Conservation (phyloP, 2,888 invertebrate species). For the Acleris laterana region DNA sequence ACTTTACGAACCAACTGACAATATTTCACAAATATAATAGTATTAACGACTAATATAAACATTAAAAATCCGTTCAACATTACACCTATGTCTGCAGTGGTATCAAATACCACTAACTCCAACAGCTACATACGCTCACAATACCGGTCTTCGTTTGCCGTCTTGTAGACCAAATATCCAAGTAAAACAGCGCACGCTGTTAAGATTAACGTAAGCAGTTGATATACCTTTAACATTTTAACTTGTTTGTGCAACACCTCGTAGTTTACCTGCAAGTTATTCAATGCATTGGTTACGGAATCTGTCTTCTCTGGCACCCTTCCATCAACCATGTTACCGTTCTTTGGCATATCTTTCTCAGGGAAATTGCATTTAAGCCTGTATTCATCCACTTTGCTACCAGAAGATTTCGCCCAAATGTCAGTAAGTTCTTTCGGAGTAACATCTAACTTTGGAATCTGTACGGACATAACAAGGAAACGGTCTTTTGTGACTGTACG, state of each 20-base stretch:
- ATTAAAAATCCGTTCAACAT: conserved; percentile 48
- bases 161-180: conserved; percentile 65
- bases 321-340: conserved; percentile 58
- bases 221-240: conserved; percentile 62
- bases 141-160: conserved; percentile 57
- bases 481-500: conserved; percentile 90
- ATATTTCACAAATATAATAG: conserved; percentile 53
- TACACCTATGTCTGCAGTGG: conserved; percentile 56
- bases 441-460: conserved; percentile 84
- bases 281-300: conserved; percentile 88
- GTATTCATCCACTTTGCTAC: conserved; percentile 88
- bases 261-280: conserved; percentile 66
- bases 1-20: conserved; percentile 54
- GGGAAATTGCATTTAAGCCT: conserved; percentile 88
- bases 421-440: conserved; percentile 87
- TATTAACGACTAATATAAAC: conserved; percentile 51
- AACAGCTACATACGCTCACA: conserved; percentile 73
- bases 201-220: conserved; percentile 62
- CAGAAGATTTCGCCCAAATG: conserved; percentile 88
- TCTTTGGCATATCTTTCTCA: conserved; percentile 66
- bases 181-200: conserved; percentile 61
- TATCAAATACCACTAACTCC: conserved; percentile 59
- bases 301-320: conserved; percentile 87
- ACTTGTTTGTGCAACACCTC: conserved; percentile 61
- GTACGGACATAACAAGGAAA: conserved; percentile 94